Conservation (phyloP, 2,113 vertebrate genomes). For the Hyperopisus bebe region DNA sequence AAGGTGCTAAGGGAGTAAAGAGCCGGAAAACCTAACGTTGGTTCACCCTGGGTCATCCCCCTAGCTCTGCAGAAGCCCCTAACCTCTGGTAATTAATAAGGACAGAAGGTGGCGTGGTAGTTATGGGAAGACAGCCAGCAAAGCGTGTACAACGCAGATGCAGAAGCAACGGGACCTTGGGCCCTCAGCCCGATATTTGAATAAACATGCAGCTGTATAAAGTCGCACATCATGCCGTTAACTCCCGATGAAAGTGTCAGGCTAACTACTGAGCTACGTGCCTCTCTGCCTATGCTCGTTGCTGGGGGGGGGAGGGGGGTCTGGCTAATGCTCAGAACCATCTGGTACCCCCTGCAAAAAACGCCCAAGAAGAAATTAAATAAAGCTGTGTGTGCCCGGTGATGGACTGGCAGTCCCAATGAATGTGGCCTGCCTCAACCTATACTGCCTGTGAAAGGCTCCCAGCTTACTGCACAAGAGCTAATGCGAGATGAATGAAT, state of each 20-base stretch:
- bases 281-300: neutral
- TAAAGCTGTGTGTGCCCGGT: neutral
- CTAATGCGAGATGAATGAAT: neutral
- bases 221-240: neutral
- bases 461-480: neutral
- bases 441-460: neutral
- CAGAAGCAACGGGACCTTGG: neutral
- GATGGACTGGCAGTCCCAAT: neutral
- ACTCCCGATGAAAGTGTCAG: neutral
- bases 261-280: neutral
- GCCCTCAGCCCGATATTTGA: neutral
- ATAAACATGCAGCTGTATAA: conserved; percentile 10
- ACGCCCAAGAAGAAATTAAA: neutral
- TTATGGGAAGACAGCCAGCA: neutral
- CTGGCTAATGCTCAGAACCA: neutral
- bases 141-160: neutral
- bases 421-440: neutral
- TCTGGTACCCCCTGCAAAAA: neutral
- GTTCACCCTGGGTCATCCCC: neutral
- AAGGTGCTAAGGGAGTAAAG: neutral
- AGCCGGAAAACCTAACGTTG: neutral
- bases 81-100: neutral
- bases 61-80: neutral
- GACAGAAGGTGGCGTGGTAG: neutral
- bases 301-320: neutral